Evolutionary conservation across 2,888 invertebrate genomes (phyloP).

Genomic region (Eupithecia vulgata): DNA sequence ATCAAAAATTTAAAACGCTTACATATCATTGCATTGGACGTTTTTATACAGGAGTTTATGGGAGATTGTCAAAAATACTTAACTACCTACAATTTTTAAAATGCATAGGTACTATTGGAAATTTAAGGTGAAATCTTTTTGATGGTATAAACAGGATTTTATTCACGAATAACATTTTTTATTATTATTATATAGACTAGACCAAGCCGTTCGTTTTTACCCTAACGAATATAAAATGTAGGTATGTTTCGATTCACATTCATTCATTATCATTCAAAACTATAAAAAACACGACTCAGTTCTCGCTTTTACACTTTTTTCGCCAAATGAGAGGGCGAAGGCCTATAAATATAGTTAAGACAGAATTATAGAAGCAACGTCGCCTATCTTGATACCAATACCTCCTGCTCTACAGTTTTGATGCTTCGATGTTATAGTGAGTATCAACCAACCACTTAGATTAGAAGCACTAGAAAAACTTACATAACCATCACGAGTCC

Average conservation of each 20-base stretch:
- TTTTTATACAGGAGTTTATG: background rate
- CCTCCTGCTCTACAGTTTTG: background rate
- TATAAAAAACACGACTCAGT: background rate
- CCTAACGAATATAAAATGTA: background rate
- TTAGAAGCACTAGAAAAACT: background rate
- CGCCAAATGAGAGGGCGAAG: background rate
- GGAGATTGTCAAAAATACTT: background rate
- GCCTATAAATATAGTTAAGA: too few relatives aligned
- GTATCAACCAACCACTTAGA: background rate
- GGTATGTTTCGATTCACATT: too few relatives aligned
- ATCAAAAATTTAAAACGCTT: background rate
- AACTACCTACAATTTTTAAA: background rate
- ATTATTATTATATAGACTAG: background rate
- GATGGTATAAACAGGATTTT: background rate
- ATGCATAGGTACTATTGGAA: background rate
- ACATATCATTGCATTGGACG: background rate
- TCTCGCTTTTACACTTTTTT: background rate
- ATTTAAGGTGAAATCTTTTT: background rate
- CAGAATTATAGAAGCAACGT: too few relatives aligned
- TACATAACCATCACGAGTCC: background rate
- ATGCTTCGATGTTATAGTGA: background rate
- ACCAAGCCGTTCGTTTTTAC: background rate
- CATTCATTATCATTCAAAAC: background rate
- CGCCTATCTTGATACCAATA: background rate
- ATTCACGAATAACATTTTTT: background rate